These are phyloP conservation scores for Ploceus nigricollis DNA, from an alignment of 2,113 vertebrate genomes.

Conservation along the genomic window DNA sequence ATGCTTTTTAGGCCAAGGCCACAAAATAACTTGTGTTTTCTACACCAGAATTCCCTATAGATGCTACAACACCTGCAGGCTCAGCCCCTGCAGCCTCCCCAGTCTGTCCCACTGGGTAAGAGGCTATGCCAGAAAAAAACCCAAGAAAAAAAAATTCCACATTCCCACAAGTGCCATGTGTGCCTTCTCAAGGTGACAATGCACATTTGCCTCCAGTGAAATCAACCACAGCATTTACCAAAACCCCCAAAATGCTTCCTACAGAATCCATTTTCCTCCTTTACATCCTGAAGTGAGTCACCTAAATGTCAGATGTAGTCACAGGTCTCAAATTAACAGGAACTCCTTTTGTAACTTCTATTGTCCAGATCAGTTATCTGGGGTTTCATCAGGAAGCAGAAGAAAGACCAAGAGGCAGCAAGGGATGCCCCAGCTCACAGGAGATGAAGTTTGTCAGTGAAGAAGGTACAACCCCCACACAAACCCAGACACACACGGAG, in stretches of 20 bases:
- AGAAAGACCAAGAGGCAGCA: not conserved
- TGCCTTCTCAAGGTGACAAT: not conserved
- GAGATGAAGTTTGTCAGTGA: not conserved
- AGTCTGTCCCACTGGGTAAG: not conserved
- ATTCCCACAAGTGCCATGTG: not conserved
- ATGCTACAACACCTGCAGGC: not conserved
- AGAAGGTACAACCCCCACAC: not conserved
- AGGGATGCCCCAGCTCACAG: not conserved
- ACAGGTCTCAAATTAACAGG: not conserved
- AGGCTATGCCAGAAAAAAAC: not conserved
- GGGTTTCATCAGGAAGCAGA: not conserved
- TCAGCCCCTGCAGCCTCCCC: not conserved
- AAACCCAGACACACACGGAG: not conserved
- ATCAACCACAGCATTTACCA: not conserved
- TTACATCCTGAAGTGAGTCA: not conserved
- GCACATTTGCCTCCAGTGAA: not conserved
- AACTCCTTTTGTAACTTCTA: not conserved
- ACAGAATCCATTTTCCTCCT: not conserved
- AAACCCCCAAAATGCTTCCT: not conserved
- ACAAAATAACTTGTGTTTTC: not conserved
- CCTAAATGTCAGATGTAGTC: not conserved
- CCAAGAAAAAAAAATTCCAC: no score
- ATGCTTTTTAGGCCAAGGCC: not conserved
- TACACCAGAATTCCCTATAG: not conserved
- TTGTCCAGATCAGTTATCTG: not conserved